A percentile compares a stretch with the other conserved stretches of the same genome.
These are phyloP conservation scores for Drosophila birchii DNA, from an alignment of 2,888 invertebrate genomes.

Conservation along the genomic window DNA sequence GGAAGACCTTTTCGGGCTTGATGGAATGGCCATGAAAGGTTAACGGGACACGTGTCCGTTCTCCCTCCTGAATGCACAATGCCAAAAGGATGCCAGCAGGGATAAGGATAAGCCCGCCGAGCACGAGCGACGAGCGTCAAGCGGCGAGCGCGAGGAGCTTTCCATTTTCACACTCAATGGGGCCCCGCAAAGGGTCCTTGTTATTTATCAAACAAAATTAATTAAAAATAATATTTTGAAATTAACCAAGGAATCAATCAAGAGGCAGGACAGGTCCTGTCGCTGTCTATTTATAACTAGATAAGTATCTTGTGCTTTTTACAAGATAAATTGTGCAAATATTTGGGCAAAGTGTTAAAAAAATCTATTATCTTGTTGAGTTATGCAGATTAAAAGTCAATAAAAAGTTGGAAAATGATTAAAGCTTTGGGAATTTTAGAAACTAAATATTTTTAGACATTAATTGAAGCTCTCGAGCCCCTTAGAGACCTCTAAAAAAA, in stretches of 20 bases:
- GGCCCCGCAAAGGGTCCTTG: slow-evolving; percentile 15
- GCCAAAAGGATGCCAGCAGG: slow-evolving; percentile 20
- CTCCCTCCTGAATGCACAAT: slow-evolving; percentile 38
- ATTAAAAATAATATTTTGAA: slow-evolving; percentile 44
- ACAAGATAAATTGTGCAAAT: slow-evolving; percentile 5
- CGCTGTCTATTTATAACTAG: slow-evolving; percentile 4
- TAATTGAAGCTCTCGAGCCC: not conserved
- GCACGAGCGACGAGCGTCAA: not conserved
- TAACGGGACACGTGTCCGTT: slow-evolving; percentile 51
- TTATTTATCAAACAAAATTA: slow-evolving; percentile 40
- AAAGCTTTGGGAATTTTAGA: too few relatives aligned
- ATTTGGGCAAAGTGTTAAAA: not conserved
- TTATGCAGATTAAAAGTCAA: not conserved
- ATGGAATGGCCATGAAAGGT: slow-evolving; percentile 54
- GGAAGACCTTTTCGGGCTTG: slow-evolving; percentile 46
- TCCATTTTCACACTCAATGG: slow-evolving; percentile 38
- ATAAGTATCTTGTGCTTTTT: slow-evolving; percentile 2
- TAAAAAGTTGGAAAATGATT: not conserved
- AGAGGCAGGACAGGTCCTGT: not conserved
- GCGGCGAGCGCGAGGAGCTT: slow-evolving; percentile 3
- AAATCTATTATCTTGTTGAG: not conserved
- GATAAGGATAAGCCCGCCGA: slow-evolving; percentile 19
- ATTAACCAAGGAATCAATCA: slow-evolving; percentile 30
- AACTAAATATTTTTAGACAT: not conserved
- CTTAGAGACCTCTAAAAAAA: not conserved